Evolutionary conservation across 1,140 invertebrate genomes (phyloP).

Genomic region (Papilio aristodemus): DNA sequence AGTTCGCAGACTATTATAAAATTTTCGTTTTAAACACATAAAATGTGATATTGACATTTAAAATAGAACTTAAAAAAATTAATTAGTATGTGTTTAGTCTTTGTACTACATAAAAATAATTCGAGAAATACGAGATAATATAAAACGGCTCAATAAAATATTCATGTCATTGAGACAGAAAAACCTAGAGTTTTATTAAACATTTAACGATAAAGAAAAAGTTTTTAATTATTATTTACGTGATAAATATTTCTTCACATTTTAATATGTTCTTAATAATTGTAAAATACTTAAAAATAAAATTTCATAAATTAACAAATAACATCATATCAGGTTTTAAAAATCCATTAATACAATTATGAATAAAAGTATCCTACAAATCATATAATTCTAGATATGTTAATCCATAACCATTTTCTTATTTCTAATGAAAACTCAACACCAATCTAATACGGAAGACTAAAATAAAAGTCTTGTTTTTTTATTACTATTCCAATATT

Average conservation of each 20-base stretch:
- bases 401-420: constrained; percentile 2
- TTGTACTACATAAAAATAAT: not conserved
- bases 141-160: too few relatives aligned
- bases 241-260: too few relatives aligned
- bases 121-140: not conserved
- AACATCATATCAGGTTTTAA: too few relatives aligned
- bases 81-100: not conserved
- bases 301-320: too few relatives aligned
- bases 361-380: not conserved
- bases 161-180: too few relatives aligned
- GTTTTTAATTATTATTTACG: not conserved
- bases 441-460: not conserved
- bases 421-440: not conserved
- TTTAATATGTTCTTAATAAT: too few relatives aligned
- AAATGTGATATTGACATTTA: not conserved
- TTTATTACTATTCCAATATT: not conserved
- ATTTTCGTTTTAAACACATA: not conserved
- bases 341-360: too few relatives aligned
- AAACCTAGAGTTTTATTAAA: too few relatives aligned
- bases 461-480: not conserved
- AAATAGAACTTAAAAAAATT: too few relatives aligned
- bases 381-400: not conserved
- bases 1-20: too few relatives aligned
- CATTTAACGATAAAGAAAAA: too few relatives aligned
- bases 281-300: too few relatives aligned